Evolutionary conservation across 2,113 vertebrate genomes (phyloP).

Genomic region (Syrmaticus mikado): DNA sequence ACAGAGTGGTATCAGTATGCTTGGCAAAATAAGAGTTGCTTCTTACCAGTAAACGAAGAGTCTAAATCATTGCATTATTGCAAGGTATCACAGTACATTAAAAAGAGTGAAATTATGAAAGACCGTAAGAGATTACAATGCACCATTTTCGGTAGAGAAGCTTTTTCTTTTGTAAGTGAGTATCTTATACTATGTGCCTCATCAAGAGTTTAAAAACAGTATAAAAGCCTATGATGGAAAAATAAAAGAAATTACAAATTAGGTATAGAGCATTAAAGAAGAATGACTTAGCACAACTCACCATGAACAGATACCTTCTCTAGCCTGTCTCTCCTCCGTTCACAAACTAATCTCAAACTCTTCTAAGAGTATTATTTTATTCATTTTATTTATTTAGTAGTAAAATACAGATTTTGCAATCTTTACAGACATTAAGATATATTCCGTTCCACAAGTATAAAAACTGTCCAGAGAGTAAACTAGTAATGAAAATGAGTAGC

Average conservation of each 20-base stretch:
- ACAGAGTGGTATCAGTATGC: not conserved
- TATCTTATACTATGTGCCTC: constrained; percentile 14
- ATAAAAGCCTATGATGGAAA: not conserved
- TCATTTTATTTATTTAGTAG: not conserved
- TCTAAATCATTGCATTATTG: not conserved
- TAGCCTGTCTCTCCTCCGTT: not conserved
- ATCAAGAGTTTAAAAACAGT: constrained; percentile 10
- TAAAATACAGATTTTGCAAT: not conserved
- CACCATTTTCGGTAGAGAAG: not conserved
- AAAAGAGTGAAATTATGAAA: constrained; percentile 25
- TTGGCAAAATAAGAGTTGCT: not conserved
- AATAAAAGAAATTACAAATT: not conserved
- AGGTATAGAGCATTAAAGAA: not conserved
- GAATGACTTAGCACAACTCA: not conserved
- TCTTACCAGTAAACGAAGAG: not conserved
- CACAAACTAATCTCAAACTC: not conserved
- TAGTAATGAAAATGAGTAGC: not conserved
- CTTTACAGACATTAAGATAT: not conserved
- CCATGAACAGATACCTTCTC: not conserved
- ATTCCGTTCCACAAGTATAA: not conserved
- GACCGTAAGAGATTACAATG: not conserved
- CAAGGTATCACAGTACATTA: constrained; percentile 1
- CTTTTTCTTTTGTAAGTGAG: constrained; percentile 34
- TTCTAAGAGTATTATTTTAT: not conserved
- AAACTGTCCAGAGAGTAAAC: not conserved